Percentiles rank a stretch among this genome's conserved stretches.
Evolutionary conservation across 2,113 vertebrate genomes (phyloP).

Genomic region (Enhydra lutris): DNA sequence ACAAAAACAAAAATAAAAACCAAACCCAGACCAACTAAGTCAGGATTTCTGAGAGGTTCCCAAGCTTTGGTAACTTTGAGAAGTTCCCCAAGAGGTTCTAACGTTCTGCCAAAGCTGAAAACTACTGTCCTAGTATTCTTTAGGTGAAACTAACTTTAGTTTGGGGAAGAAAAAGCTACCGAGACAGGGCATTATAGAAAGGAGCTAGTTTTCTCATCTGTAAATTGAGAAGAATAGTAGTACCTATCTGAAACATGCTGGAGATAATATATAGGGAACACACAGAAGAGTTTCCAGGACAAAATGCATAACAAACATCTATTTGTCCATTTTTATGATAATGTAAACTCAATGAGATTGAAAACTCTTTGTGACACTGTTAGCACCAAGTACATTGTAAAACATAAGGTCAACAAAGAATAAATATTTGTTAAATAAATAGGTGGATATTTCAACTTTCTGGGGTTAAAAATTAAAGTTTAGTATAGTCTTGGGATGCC

Average conservation of each 20-base stretch:
- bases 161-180: neutral
- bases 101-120: neutral
- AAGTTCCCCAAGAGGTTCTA: neutral
- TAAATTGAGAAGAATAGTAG: neutral
- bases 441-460: neutral
- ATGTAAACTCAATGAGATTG: neutral
- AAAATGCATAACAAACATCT: neutral
- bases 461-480: neutral
- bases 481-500: neutral
- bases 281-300: neutral
- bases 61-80: neutral
- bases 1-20: neutral
- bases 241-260: neutral
- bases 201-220: neutral
- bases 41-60: neutral
- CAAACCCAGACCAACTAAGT: neutral
- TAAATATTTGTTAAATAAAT: neutral
- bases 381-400: neutral
- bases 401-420: neutral
- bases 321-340: neutral
- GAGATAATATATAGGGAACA: neutral
- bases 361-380: neutral
- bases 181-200: neutral
- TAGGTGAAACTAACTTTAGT: neutral
- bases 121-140: neutral